Evolutionary conservation across 2,113 vertebrate genomes (phyloP), one percentile per base, ranked within the genome.

Genomic region (Poeciliopsis occidentalis): DNA sequence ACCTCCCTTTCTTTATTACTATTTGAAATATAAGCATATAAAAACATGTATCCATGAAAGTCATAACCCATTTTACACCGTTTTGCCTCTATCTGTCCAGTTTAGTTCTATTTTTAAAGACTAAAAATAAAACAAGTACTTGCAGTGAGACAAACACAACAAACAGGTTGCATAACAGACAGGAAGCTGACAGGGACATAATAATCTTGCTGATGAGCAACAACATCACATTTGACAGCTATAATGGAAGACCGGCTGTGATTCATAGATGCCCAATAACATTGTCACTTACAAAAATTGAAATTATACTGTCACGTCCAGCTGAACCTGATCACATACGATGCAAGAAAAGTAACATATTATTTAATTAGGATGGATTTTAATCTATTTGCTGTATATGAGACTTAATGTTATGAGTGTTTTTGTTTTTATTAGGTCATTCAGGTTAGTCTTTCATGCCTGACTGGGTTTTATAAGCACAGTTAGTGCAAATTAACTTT

Each of bases 121-220:
- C 60, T 32, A 60, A 70, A 70, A 31, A 29, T 1, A 12, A 54
- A 62, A 30, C 13, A 27, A 68, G 67, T 77, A 60, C 13, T 34
- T 60, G 19, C 39, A 17, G 54, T 8, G 63, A 69, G n/a, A 71
- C 57, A 71, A 74, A 57, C 57, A 64, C 62, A 70, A 80, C 65
- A 73, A 67, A 37, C 15, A 30, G 73, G 76, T 88, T 85, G 60
- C 64, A 71, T 80, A 85, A 86, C 57, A 13, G 60, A 32, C 27
- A 12, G 72, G n/a, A 41, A 22, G 74, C 22, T 51, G 71, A 34
- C 4, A 68, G 11, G 78, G 63, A 64, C 15, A n/a, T 62, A 5
- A 12, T 27, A 65, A 71, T 41, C 62, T 79, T 71, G 75, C 67
- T 29, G 12, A 5, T 76, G 79, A 77, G 69, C 34, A 84, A 75